Percentiles rank a stretch among this genome's conserved stretches.
Evolutionary conservation across 37 sponge, comb jelly and placozoan species (phyloP).

Genomic region (Axinella damicornis): DNA sequence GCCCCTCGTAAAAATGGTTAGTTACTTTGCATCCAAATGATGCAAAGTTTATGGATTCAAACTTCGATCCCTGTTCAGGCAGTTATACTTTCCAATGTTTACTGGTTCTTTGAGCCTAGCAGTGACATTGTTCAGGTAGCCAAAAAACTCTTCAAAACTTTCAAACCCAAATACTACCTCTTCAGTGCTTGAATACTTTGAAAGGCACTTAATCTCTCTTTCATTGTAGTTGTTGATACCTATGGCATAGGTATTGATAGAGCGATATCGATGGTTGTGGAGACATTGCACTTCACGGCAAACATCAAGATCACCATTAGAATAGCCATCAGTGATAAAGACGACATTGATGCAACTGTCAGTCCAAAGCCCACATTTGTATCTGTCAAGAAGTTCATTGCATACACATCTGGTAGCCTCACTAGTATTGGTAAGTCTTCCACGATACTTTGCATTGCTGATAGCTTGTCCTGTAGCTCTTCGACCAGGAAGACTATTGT

Average conservation of each 20-base stretch:
- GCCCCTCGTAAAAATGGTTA: too few species aligned
- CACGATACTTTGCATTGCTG: background rate
- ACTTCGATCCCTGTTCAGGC: background rate
- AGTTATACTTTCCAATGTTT: background rate
- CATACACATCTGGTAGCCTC: background rate
- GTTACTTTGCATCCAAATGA: too few species aligned
- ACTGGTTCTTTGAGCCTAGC: too few species aligned
- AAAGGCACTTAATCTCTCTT: background rate
- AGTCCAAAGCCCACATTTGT: background rate
- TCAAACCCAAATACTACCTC: too few species aligned
- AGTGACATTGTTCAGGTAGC: background rate
- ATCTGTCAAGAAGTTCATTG: background rate
- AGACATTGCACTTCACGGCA: background rate
- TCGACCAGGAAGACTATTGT: background rate
- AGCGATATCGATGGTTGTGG: background rate
- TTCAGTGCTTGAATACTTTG: background rate
- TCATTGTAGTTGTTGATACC: background rate
- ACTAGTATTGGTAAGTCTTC: background rate
- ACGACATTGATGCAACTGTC: conserved; percentile 8
- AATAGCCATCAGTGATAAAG: conserved; percentile 14
- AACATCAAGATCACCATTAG: conserved; percentile 1
- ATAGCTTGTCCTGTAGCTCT: background rate
- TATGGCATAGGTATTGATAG: conserved; percentile 13
- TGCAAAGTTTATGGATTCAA: background rate
- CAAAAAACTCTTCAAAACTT: too few species aligned